A percentile compares a stretch with the other conserved stretches of the same genome.
Evolutionary conservation across 2,797 vertebrate species (phyloP).

Genomic region (Leuciscus waleckii): DNA sequence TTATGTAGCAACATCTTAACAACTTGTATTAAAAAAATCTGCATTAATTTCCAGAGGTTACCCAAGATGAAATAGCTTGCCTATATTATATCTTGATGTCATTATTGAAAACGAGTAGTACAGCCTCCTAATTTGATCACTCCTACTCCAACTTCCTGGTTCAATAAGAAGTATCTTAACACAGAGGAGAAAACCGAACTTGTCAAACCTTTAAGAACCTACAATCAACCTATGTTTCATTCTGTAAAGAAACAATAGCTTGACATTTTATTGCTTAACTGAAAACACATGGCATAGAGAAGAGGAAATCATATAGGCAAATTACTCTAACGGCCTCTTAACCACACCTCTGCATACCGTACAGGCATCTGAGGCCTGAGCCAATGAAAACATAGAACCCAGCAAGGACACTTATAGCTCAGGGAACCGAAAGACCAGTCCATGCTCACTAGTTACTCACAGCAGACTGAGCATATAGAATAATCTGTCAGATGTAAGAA

Average conservation of each 20-base stretch:
- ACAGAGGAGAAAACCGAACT: background rate
- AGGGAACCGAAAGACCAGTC: slow-evolving; percentile 20
- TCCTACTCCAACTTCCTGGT: background rate
- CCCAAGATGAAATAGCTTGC: background rate
- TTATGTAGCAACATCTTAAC: background rate
- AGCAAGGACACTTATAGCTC: slow-evolving; percentile 33
- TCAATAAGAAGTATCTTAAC: background rate
- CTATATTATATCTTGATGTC: background rate
- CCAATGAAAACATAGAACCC: slow-evolving; percentile 26
- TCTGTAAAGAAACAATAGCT: slow-evolving; percentile 6
- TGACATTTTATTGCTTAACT: background rate
- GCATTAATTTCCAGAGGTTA: background rate
- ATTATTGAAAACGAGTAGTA: background rate
- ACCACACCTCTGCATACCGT: slow-evolving; percentile 16
- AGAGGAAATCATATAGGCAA: slow-evolving; percentile 30
- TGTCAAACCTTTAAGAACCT: background rate
- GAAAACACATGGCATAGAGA: background rate
- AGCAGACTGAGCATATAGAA: slow-evolving; percentile 22
- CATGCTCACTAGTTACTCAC: slow-evolving; percentile 29
- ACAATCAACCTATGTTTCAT: background rate
- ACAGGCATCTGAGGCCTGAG: slow-evolving; percentile 18
- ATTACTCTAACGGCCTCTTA: slow-evolving; percentile 28
- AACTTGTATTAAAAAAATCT: background rate
- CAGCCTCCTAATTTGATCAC: background rate
- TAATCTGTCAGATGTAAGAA: slow-evolving; percentile 18